Conservation (phyloP, 2,888 invertebrate species). For the Spatulosminthurus flaviceps region DNA sequence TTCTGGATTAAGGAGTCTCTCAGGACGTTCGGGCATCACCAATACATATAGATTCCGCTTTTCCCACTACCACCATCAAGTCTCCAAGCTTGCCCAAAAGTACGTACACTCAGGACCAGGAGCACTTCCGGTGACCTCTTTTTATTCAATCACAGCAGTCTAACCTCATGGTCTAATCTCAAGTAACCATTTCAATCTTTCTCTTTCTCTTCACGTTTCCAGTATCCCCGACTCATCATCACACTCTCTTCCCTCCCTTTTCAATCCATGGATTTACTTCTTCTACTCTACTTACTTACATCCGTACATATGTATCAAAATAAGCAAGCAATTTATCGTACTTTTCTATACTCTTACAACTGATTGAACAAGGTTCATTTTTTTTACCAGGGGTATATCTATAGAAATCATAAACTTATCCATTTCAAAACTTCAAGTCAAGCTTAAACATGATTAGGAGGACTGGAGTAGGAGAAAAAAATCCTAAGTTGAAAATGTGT, state of each 20-base stretch:
- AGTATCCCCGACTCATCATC: background rate
- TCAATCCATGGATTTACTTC: background rate
- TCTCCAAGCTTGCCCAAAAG: background rate
- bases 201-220: background rate
- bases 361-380: too few relatives aligned
- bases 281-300: background rate
- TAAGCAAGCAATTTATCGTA: too few relatives aligned
- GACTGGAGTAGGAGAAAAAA: too few relatives aligned
- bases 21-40: background rate
- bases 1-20: slow-evolving; percentile 7
- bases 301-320: too few relatives aligned
- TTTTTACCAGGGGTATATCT: too few relatives aligned
- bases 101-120: slow-evolving; percentile 18
- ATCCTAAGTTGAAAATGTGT: too few relatives aligned
- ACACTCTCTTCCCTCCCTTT: slow-evolving; percentile 15
- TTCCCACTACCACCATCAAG: slow-evolving; percentile 1
- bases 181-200: background rate
- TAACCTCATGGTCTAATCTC: background rate
- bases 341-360: too few relatives aligned
- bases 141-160: slow-evolving; percentile 36
- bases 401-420: too few relatives aligned
- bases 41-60: too few relatives aligned
- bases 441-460: too few relatives aligned
- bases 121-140: slow-evolving; percentile 40
- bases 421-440: too few relatives aligned